A percentile compares a stretch with the other conserved stretches of the same genome.
Conservation (phyloP, 2,797 vertebrate genomes). For the Podarcis siculus region DNA sequence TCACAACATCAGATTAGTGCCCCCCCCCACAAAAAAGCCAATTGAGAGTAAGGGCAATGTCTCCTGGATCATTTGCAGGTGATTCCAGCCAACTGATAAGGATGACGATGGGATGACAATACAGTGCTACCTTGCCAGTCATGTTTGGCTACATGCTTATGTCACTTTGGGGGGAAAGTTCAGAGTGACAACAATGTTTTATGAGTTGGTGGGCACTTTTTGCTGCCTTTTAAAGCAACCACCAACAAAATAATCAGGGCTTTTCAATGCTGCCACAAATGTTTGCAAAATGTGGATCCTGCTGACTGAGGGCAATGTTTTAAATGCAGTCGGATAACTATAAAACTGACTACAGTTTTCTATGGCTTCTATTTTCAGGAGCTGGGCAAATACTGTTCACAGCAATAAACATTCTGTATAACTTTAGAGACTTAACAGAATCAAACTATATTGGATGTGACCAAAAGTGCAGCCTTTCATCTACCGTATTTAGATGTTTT, state of each 20-base stretch:
- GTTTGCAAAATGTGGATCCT: background rate
- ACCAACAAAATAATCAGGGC: background rate
- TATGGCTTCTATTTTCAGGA: background rate
- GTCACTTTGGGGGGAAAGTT: background rate
- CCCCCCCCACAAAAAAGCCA: too few species aligned
- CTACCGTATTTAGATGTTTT: too few species aligned
- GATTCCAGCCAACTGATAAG: background rate
- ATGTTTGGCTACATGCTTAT: background rate
- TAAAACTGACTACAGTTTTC: background rate
- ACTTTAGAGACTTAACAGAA: background rate
- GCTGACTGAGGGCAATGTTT: background rate
- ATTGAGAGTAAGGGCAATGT: background rate
- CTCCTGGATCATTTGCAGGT: background rate
- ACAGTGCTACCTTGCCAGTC: background rate
- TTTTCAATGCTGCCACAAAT: background rate
- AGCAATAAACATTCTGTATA: background rate
- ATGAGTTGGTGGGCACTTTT: background rate
- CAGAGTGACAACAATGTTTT: background rate
- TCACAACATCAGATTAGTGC: too few species aligned
- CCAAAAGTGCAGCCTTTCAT: background rate
- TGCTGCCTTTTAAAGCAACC: background rate
- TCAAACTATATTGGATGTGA: background rate
- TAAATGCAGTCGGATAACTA: background rate
- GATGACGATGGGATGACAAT: background rate
- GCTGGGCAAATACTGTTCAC: background rate